Base-by-base conservation (phyloP, 2,888 invertebrate genomes). In the Dryobotodes eremita region DNA sequence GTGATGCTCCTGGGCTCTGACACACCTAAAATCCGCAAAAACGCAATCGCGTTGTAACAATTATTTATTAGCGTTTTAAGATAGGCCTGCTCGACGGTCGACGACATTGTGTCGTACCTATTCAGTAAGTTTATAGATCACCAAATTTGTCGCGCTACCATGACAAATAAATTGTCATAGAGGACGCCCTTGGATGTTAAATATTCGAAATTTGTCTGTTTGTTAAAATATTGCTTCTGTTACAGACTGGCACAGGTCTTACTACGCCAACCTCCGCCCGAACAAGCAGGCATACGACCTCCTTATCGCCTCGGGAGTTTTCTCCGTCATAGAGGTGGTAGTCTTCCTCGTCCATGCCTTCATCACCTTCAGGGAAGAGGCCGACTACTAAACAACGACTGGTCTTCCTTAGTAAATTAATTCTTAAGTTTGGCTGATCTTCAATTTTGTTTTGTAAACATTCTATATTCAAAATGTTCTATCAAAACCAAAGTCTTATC, bases 221-320 rank as follows among this genome's bases (percentile, higher is more conserved):
- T 70, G 23, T 17, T 42, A 42, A 42, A 42, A 7, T 42, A 42
- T 42, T 42, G n/a, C 80, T 75, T 85, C 88, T 85, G 86, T 93
- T 91, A 59, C 95, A 97, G 96, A 96, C 81, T 97, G 96, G 96
- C 96, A 97, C 92, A 92, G 92, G 77, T 97, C 96, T 7, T 97
- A 96, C 91, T 96, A 97, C 90, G 93, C 94, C 23, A 96, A 96
- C 86, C 97, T 97, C 86, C 97, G 97, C 86, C 97, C 98, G 20
- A 97, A 97, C 92, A 98, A 98, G 91, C 97, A 97, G 90, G 97
- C 98, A 89, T 97, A 98, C 95, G 98, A 98, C 89, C 97, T 98
- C 94, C 95, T 98, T 89, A 97, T 98, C 82, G 97, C 97, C 3
- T 97, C 97, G 1, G 97, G 97, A 48, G 97, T 98, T 57, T 97